Evolutionary conservation across 2,888 invertebrate genomes (phyloP).

Genomic region (Aleiodes leptofemur): DNA sequence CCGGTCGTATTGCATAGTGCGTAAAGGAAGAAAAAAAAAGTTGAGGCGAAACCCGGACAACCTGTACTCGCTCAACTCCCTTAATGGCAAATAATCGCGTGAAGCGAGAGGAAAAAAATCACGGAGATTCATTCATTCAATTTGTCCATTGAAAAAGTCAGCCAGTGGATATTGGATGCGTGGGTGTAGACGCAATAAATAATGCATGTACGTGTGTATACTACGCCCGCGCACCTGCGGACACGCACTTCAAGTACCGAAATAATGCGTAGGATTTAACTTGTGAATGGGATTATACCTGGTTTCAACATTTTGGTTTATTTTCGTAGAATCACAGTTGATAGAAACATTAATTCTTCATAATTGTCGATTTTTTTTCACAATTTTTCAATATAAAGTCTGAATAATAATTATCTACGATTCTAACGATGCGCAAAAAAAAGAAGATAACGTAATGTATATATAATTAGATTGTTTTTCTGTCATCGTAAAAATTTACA

Average conservation of each 20-base stretch:
- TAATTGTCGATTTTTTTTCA: background rate
- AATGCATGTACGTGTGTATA: slow-evolving; percentile 49
- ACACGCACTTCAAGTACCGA: slow-evolving; percentile 36
- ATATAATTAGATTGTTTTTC: no score
- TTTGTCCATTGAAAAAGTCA: slow-evolving; percentile 41
- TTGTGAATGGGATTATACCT: slow-evolving; percentile 17
- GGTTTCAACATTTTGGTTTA: background rate
- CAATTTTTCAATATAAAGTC: background rate
- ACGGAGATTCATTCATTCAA: slow-evolving; percentile 52
- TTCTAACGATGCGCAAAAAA: background rate
- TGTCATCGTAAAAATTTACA: no score
- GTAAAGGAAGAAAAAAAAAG: no score
- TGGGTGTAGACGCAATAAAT: slow-evolving; percentile 59
- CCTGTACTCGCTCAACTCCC: slow-evolving; percentile 25
- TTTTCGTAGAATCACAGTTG: no score
- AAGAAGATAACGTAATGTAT: no score
- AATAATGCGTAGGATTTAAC: slow-evolving; percentile 34
- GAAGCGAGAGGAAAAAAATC: slow-evolving; percentile 12
- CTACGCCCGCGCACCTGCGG: slow-evolving; percentile 44
- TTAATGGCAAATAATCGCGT: slow-evolving; percentile 42
- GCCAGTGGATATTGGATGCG: slow-evolving; percentile 50
- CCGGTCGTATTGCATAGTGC: no score
- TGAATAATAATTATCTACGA: background rate
- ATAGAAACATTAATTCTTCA: no score
- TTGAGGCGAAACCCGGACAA: slow-evolving; percentile 19